phyloP scores from a whole-genome alignment of 2,797 vertebrate species.

The Oreortyx pictus region DNA sequence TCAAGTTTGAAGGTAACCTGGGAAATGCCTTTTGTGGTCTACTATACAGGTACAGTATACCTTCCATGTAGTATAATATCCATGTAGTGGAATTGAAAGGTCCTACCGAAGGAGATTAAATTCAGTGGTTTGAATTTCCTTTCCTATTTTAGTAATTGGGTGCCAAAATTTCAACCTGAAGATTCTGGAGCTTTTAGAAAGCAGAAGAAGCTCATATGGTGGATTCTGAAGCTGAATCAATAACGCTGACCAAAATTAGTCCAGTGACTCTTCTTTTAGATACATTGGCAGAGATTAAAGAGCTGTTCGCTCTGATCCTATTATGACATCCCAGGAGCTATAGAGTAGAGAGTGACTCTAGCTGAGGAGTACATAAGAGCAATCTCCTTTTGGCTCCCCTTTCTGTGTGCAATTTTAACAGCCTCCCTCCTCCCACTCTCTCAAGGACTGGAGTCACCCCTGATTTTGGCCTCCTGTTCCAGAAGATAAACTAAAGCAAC shows the following conservation, averaged over 20 bases:
- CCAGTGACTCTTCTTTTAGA: not conserved
- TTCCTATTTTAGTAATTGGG: not conserved
- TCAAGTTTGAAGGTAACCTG: not conserved
- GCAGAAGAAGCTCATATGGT: not conserved
- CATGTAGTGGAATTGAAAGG: not conserved
- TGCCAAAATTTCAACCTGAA: not conserved
- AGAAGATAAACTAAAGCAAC: not conserved
- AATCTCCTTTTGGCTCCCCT: not conserved
- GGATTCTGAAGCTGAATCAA: not conserved
- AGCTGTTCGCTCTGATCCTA: not conserved
- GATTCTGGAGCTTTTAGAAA: not conserved
- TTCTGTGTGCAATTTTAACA: not conserved
- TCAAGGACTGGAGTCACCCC: not conserved
- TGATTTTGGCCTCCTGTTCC: not conserved
- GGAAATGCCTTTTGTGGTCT: not conserved
- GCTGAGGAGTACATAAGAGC: not conserved
- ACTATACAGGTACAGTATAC: not conserved
- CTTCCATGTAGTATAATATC: not conserved
- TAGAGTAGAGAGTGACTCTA: not conserved
- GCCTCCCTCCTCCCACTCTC: not conserved
- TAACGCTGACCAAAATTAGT: not conserved
- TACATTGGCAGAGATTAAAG: not conserved
- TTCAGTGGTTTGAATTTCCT: not conserved
- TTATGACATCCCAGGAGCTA: not conserved
- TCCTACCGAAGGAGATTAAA: not conserved